A percentile compares a stretch with the other conserved stretches of the same genome.
Conservation (phyloP, 2,797 vertebrate genomes). For the Neosilurus mollespiculum region DNA sequence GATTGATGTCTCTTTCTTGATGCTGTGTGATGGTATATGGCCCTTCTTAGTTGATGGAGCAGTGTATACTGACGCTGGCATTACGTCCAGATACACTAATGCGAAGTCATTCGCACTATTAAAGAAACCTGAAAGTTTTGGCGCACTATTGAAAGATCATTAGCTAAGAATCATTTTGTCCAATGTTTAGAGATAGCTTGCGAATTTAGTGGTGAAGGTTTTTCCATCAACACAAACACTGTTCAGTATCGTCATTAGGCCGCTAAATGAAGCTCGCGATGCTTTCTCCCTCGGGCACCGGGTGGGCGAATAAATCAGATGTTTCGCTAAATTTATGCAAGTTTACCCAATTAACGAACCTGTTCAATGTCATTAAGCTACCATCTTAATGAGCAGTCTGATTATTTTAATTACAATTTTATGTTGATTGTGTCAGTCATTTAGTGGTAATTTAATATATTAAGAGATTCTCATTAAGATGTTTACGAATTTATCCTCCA, state of each 20-base stretch:
- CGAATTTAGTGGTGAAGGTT: constrained; percentile 14
- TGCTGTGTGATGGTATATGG: too few relatives aligned
- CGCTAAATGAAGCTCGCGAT: constrained; percentile 37
- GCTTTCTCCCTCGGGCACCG: constrained; percentile 23
- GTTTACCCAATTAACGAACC: constrained; percentile 46
- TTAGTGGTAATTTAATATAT: constrained; percentile 85
- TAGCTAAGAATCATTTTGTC: constrained; percentile 4
- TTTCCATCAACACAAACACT: constrained; percentile 20
- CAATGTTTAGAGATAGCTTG: constrained; percentile 10
- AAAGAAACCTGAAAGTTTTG: background rate
- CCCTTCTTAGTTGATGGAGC: too few relatives aligned
- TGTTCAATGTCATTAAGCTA: constrained; percentile 78
- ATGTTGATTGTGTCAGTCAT: constrained; percentile 85
- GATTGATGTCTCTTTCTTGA: too few relatives aligned
- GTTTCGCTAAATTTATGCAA: constrained; percentile 44
- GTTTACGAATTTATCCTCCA: constrained; percentile 74
- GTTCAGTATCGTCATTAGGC: constrained; percentile 25
- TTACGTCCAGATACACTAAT: background rate
- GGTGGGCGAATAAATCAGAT: constrained; percentile 45
- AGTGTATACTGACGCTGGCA: background rate
- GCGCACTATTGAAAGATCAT: background rate
- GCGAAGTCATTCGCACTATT: background rate
- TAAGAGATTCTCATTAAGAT: constrained; percentile 86
- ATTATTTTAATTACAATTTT: constrained; percentile 90
- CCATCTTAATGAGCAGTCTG: constrained; percentile 91